These are phyloP conservation scores for Promerops cafer DNA, from an alignment of 2,113 vertebrate species.

Conservation along the genomic window DNA sequence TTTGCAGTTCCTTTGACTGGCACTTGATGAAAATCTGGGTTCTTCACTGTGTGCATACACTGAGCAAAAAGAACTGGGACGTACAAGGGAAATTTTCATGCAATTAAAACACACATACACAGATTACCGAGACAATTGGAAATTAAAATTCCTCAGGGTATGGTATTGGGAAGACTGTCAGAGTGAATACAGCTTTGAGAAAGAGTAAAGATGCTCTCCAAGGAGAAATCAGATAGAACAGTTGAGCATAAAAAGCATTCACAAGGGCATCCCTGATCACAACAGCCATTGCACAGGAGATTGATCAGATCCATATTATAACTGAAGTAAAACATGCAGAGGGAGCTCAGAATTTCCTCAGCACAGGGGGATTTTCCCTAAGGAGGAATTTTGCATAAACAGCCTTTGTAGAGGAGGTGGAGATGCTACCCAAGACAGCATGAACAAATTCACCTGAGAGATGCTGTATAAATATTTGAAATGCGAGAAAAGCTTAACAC, in stretches of 20 bases:
- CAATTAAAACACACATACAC: neutral
- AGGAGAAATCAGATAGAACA: slow-evolving; percentile 14
- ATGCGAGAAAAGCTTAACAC: neutral
- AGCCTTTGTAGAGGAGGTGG: neutral
- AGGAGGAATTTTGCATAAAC: neutral
- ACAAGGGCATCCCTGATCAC: neutral
- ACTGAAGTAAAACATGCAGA: neutral
- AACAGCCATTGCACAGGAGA: neutral
- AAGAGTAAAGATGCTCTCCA: neutral
- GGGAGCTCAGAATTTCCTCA: slow-evolving; percentile 9
- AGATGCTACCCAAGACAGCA: neutral
- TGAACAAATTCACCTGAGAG: neutral
- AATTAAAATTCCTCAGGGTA: neutral
- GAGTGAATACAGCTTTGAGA: neutral
- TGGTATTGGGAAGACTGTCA: neutral
- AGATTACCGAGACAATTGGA: neutral
- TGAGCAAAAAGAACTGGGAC: neutral
- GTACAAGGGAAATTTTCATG: neutral
- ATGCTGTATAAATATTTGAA: slow-evolving; percentile 25
- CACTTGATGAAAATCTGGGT: neutral
- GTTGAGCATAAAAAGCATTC: neutral
- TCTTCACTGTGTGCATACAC: neutral
- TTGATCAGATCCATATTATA: neutral
- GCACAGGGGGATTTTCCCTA: neutral
- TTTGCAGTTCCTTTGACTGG: neutral